Evolutionary conservation across 1,140 invertebrate species (phyloP).

Genomic region (Cyclargus thomasi): DNA sequence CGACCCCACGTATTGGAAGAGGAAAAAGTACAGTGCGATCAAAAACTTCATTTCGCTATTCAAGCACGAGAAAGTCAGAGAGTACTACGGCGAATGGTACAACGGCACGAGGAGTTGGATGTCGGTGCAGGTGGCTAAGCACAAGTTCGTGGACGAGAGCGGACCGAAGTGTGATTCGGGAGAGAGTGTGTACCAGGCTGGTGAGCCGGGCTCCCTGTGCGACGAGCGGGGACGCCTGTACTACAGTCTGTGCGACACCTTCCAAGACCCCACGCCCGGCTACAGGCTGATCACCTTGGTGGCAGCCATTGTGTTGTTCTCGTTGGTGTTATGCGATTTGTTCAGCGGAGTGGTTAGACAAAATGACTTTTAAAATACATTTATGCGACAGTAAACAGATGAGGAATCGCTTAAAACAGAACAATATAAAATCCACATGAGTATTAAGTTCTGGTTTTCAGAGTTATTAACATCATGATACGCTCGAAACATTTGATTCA

Average conservation of each 20-base stretch:
- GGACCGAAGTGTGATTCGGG: slow-evolving; percentile 45
- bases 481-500: neutral
- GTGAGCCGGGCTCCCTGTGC: slow-evolving; percentile 48
- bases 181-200: slow-evolving; percentile 44
- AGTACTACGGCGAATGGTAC: slow-evolving; percentile 24
- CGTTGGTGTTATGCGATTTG: slow-evolving; percentile 58
- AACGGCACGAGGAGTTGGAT: slow-evolving; percentile 49
- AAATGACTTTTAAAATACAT: slow-evolving; percentile 36
- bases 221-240: slow-evolving; percentile 46
- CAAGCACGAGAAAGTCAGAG: slow-evolving; percentile 36
- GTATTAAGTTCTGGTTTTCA: neutral
- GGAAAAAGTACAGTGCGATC: neutral
- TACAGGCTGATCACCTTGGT: slow-evolving; percentile 53
- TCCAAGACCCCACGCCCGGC: slow-evolving; percentile 49
- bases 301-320: slow-evolving; percentile 53
- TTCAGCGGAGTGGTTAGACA: slow-evolving; percentile 61
- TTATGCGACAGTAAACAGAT: neutral
- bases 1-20: neutral
- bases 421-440: neutral
- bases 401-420: neutral
- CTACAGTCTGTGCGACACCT: slow-evolving; percentile 50
- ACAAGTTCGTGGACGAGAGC: slow-evolving; percentile 46
- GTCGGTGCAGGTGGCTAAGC: slow-evolving; percentile 50
- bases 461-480: neutral
- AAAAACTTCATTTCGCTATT: slow-evolving; percentile 24